phyloP scores from a whole-genome alignment of 2,113 vertebrate species.

The Rhinopomastus cyanomelas region DNA sequence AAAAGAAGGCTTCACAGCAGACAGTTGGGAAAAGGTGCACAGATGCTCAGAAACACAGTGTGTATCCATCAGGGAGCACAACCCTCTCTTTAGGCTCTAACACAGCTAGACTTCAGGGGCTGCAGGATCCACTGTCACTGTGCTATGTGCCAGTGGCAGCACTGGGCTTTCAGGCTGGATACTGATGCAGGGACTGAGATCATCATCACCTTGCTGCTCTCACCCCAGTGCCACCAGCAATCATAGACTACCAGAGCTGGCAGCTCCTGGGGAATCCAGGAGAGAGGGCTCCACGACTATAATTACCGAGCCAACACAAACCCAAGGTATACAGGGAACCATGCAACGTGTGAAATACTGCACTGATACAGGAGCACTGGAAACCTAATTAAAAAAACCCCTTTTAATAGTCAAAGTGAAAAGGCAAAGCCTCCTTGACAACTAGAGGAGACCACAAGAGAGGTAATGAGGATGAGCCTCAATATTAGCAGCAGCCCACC shows the following conservation, averaged over 20 bases:
- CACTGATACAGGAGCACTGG: neutral
- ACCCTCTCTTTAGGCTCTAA: neutral
- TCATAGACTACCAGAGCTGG: neutral
- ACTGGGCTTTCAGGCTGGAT: neutral
- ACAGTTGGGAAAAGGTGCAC: slow-evolving; percentile 5
- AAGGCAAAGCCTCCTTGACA: neutral
- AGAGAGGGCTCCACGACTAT: neutral
- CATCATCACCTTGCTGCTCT: neutral
- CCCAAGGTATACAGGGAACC: neutral
- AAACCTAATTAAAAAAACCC: neutral
- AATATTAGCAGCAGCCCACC: neutral
- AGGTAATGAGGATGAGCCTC: neutral
- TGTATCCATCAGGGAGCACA: slow-evolving; percentile 14
- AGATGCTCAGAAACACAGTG: neutral
- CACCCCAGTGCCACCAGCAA: neutral
- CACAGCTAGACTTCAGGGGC: neutral
- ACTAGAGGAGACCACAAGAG: neutral
- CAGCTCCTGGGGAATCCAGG: neutral
- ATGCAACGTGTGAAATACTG: neutral
- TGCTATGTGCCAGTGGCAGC: neutral
- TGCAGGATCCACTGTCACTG: neutral
- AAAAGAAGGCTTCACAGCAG: neutral
- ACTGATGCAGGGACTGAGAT: neutral
- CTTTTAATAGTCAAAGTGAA: neutral
- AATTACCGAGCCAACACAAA: neutral